Percentiles rank a stretch among this genome's conserved stretches.
These are phyloP conservation scores for Fringilla coelebs DNA, from an alignment of 2,797 vertebrate genomes.

Conservation along the genomic window DNA sequence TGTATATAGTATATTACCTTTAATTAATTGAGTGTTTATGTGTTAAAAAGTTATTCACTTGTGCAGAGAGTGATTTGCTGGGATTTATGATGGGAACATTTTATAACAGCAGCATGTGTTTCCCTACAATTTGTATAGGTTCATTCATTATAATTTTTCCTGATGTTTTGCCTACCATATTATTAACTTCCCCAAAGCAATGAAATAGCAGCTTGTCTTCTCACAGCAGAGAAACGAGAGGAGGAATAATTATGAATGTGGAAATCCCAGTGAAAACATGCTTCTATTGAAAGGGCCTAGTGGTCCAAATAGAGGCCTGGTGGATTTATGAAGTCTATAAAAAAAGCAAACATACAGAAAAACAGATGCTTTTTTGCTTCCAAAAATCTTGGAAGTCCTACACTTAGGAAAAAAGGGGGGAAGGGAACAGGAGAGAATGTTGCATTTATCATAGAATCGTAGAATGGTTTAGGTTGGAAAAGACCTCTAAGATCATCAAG, in stretches of 20 bases:
- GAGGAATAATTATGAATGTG: slow-evolving; percentile 82
- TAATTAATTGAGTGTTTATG: slow-evolving; percentile 85
- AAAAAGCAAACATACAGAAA: slow-evolving; percentile 70
- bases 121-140: slow-evolving; percentile 78
- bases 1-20: slow-evolving; percentile 71
- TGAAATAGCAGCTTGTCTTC: slow-evolving; percentile 83
- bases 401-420: slow-evolving; percentile 6
- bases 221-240: slow-evolving; percentile 76
- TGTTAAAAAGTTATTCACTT: slow-evolving; percentile 81
- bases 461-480: background rate
- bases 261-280: slow-evolving; percentile 82
- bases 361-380: slow-evolving; percentile 74
- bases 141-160: slow-evolving; percentile 86
- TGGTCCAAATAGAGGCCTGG: slow-evolving; percentile 74
- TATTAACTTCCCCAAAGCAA: slow-evolving; percentile 82
- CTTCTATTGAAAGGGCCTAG: slow-evolving; percentile 77
- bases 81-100: slow-evolving; percentile 80
- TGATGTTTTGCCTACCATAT: slow-evolving; percentile 85
- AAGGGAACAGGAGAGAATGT: slow-evolving; percentile 38
- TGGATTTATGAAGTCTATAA: slow-evolving; percentile 77
- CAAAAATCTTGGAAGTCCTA: slow-evolving; percentile 58
- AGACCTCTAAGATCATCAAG: background rate
- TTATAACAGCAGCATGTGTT: slow-evolving; percentile 79
- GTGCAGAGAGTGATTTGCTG: slow-evolving; percentile 76
- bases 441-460: slow-evolving; percentile 15